These are phyloP conservation scores for Lepidonotus clava DNA, from an alignment of 2,888 invertebrate genomes.

Conservation along the genomic window DNA sequence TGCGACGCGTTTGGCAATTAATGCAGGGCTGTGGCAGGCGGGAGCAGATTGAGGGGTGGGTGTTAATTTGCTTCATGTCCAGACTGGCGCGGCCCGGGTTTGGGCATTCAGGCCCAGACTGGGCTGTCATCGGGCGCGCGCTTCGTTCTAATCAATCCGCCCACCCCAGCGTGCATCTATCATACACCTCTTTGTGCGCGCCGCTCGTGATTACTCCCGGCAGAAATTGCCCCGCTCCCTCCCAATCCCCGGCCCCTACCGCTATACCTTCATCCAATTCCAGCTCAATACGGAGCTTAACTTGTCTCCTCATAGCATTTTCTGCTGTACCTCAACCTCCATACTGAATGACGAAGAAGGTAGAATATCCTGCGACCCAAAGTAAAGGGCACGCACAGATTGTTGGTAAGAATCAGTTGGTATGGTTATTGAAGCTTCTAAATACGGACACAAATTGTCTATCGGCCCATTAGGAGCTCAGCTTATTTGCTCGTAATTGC, in stretches of 20 bases:
- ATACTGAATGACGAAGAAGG: too few species aligned
- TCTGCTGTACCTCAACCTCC: too few species aligned
- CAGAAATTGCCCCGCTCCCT: not conserved
- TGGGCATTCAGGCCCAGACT: constrained; percentile 8
- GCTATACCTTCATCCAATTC: too few species aligned
- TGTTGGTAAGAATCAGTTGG: not conserved
- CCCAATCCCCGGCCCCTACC: not conserved
- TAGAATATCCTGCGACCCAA: too few species aligned
- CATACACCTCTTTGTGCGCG: not conserved
- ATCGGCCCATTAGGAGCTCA: not conserved
- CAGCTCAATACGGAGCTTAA: too few species aligned
- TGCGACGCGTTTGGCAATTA: not conserved
- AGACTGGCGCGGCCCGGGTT: not conserved
- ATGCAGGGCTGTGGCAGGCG: not conserved
- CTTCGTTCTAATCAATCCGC: constrained; percentile 14
- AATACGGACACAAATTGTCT: not conserved
- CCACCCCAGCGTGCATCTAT: not conserved
- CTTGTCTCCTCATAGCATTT: too few species aligned
- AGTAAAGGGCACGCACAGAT: too few species aligned
- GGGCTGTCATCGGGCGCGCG: constrained; percentile 24
- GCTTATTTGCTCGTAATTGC: not conserved
- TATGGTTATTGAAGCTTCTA: not conserved
- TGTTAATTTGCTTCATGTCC: constrained; percentile 22
- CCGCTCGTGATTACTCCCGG: too few species aligned
- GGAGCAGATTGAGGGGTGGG: not conserved